Conservation (phyloP, 2,797 vertebrate species). For the Danio aesculapii region DNA sequence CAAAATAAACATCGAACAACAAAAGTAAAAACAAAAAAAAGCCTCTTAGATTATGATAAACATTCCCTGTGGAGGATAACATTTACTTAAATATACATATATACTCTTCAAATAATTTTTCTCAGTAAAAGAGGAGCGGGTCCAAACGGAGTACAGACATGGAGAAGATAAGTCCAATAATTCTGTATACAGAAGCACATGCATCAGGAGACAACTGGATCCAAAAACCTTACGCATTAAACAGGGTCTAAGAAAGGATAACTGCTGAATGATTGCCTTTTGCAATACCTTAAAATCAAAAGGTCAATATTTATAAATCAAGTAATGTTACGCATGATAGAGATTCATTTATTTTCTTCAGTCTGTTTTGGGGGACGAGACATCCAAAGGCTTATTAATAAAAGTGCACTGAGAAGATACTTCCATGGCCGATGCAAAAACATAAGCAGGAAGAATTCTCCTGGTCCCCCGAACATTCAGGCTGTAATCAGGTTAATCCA, state of each 20-base stretch:
- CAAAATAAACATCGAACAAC: slow-evolving; percentile 63
- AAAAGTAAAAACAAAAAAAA: slow-evolving; percentile 54
- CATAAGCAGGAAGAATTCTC: slow-evolving; percentile 66
- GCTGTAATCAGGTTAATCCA: slow-evolving; percentile 33
- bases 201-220: slow-evolving; percentile 65
- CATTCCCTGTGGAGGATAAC: slow-evolving; percentile 72
- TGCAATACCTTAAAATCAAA: slow-evolving; percentile 79
- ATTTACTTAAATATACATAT: slow-evolving; percentile 76
- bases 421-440: slow-evolving; percentile 69
- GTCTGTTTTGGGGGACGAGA: slow-evolving; percentile 54
- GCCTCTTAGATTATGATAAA: slow-evolving; percentile 66
- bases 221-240: slow-evolving; percentile 39
- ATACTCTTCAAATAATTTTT: slow-evolving; percentile 73
- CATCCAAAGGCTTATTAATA: slow-evolving; percentile 75
- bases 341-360: slow-evolving; percentile 70
- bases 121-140: slow-evolving; percentile 70
- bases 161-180: slow-evolving; percentile 71
- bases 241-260: slow-evolving; percentile 64
- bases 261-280: slow-evolving; percentile 82
- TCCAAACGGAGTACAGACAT: slow-evolving; percentile 63
- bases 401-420: slow-evolving; percentile 73
- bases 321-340: slow-evolving; percentile 75
- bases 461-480: slow-evolving; percentile 55
- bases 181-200: slow-evolving; percentile 67
- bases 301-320: slow-evolving; percentile 76